Evolutionary conservation across 1,140 invertebrate species (phyloP).

Genomic region (Drosophila nannoptera): DNA sequence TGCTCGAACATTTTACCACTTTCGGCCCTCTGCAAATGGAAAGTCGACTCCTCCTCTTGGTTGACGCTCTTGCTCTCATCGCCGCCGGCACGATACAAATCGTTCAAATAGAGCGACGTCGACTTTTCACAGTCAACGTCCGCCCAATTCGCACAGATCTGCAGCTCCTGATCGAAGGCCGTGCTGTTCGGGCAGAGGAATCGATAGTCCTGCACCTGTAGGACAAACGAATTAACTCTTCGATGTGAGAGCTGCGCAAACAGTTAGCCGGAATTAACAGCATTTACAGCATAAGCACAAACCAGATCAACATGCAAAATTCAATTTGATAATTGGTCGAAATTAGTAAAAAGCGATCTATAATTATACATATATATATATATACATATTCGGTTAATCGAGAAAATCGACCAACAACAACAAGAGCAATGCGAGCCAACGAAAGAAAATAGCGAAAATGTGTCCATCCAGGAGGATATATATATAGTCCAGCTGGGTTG

Average conservation of each 20-base stretch:
- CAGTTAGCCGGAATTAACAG: constrained; percentile 50
- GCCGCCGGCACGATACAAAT: constrained; percentile 85
- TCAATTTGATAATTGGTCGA: constrained; percentile 50
- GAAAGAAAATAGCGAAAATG: no score
- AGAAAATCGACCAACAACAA: no score
- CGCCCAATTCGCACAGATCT: constrained; percentile 94
- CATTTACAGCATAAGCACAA: constrained; percentile 62
- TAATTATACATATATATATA: neutral
- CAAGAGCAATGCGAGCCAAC: no score
- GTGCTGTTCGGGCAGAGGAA: constrained; percentile 95
- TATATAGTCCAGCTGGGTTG: no score
- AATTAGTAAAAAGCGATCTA: constrained; percentile 30
- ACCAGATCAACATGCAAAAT: constrained; percentile 75
- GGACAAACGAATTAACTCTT: constrained; percentile 76
- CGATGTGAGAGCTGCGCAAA: constrained; percentile 68
- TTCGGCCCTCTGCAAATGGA: constrained; percentile 87
- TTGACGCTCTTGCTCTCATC: constrained; percentile 82
- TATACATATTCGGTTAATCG: neutral
- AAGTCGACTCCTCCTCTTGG: constrained; percentile 86
- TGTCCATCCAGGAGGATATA: no score
- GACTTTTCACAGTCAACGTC: constrained; percentile 91
- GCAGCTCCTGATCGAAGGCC: constrained; percentile 94
- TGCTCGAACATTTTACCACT: constrained; percentile 80
- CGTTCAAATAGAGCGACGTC: constrained; percentile 87
- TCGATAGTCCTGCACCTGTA: constrained; percentile 87